These are phyloP conservation scores for Halyomorpha halys DNA, from an alignment of 1,140 invertebrate genomes.

Conservation along the genomic window DNA sequence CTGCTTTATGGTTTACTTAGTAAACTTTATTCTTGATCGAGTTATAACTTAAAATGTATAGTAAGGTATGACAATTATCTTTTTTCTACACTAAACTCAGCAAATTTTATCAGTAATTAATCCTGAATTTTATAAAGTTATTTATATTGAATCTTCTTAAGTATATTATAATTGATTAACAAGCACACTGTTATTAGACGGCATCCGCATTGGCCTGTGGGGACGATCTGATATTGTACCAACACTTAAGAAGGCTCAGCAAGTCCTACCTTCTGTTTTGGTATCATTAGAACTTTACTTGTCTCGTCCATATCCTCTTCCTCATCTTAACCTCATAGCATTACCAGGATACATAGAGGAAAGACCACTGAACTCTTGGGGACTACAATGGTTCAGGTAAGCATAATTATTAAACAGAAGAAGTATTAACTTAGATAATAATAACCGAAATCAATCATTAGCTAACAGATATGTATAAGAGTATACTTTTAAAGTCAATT, in stretches of 20 bases:
- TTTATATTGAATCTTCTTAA: too few relatives aligned
- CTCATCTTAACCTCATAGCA: conserved; percentile 69
- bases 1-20: too few relatives aligned
- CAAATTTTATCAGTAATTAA: too few relatives aligned
- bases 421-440: too few relatives aligned
- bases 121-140: neutral
- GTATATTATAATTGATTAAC: neutral
- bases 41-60: too few relatives aligned
- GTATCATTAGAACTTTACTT: conserved; percentile 59
- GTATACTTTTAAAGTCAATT: too few relatives aligned
- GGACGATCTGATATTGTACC: conserved; percentile 56
- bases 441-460: too few relatives aligned
- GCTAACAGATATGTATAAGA: too few relatives aligned
- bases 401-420: too few relatives aligned
- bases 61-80: too few relatives aligned
- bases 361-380: conserved; percentile 60
- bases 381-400: conserved; percentile 64
- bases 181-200: conserved; percentile 24
- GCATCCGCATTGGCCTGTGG: conserved; percentile 51
- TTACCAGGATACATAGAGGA: conserved; percentile 62
- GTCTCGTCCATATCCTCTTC: conserved; percentile 54
- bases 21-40: too few relatives aligned
- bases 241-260: conserved; percentile 49
- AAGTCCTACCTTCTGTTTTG: conserved; percentile 50
- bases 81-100: too few relatives aligned